Conservation (phyloP, 1,140 invertebrate species). For the Harlomillsia oculata region DNA sequence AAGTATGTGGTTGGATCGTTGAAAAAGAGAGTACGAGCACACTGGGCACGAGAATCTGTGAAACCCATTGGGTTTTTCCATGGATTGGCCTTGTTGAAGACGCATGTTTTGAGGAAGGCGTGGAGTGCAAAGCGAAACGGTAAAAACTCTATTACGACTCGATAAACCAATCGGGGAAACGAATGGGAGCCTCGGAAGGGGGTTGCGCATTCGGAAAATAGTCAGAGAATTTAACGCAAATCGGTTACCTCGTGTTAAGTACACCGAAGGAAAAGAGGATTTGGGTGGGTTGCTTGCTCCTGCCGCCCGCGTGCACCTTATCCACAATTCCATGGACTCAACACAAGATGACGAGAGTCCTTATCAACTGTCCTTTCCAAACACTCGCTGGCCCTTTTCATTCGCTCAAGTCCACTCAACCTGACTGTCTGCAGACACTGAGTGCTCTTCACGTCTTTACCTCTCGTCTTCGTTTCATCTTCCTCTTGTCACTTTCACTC, state of each 20-base stretch:
- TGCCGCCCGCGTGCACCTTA: background rate
- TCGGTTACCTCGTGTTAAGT: constrained; percentile 29
- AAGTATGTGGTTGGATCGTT: background rate
- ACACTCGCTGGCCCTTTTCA: too few relatives aligned
- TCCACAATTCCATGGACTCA: background rate
- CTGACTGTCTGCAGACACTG: too few relatives aligned
- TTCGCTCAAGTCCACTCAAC: too few relatives aligned
- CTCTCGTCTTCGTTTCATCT: too few relatives aligned
- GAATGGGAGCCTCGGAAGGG: constrained; percentile 24
- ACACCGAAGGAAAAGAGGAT: constrained; percentile 29
- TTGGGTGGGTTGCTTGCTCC: too few relatives aligned
- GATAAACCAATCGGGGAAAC: constrained; percentile 33
- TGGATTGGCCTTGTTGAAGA: constrained; percentile 30
- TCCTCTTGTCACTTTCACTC: too few relatives aligned
- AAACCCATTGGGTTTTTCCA: constrained; percentile 18
- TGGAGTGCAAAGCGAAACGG: constrained; percentile 33
- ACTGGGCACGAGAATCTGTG: constrained; percentile 5
- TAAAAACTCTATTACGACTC: constrained; percentile 33
- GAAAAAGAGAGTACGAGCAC: background rate
- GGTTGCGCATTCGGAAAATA: constrained; percentile 34
- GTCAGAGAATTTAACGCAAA: constrained; percentile 28
- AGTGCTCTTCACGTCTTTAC: too few relatives aligned
- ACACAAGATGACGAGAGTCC: too few relatives aligned
- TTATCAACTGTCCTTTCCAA: too few relatives aligned
- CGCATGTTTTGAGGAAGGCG: constrained; percentile 35